phyloP scores from a whole-genome alignment of 2,113 vertebrate species.

The Ploceus nigricollis region DNA sequence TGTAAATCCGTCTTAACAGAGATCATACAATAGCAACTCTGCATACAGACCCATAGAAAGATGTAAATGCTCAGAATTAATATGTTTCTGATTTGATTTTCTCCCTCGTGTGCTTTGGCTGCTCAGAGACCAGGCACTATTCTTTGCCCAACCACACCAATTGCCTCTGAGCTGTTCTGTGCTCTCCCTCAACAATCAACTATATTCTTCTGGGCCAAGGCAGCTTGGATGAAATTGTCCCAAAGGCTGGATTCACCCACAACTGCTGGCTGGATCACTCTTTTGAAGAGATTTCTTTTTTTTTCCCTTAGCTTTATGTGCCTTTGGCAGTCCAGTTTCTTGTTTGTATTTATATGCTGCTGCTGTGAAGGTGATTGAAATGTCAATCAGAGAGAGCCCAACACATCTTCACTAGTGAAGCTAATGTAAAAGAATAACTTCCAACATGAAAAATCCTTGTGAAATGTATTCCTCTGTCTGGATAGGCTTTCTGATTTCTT shows the following conservation, averaged over 20 bases:
- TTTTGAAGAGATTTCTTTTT: background rate
- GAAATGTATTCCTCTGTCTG: background rate
- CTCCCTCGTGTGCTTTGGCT: background rate
- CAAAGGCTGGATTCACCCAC: background rate
- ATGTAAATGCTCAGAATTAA: background rate
- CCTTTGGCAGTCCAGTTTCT: background rate
- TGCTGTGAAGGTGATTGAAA: background rate
- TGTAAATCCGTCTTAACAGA: background rate
- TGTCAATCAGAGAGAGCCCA: background rate
- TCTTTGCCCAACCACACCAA: background rate
- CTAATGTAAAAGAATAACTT: conserved; percentile 4
- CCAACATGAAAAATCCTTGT: background rate
- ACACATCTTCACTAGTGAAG: background rate
- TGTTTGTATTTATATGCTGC: background rate
- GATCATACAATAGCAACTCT: background rate
- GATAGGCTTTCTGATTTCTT: background rate
- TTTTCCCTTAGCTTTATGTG: background rate
- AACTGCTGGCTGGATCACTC: background rate
- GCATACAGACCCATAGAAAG: background rate
- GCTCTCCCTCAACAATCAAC: background rate
- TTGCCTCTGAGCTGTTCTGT: background rate
- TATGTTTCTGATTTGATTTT: background rate
- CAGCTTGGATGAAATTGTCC: background rate
- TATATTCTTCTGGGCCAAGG: background rate
- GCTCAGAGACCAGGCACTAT: background rate